Evolutionary conservation across 1,140 invertebrate genomes (phyloP).

Genomic region (Watersipora subatra): DNA sequence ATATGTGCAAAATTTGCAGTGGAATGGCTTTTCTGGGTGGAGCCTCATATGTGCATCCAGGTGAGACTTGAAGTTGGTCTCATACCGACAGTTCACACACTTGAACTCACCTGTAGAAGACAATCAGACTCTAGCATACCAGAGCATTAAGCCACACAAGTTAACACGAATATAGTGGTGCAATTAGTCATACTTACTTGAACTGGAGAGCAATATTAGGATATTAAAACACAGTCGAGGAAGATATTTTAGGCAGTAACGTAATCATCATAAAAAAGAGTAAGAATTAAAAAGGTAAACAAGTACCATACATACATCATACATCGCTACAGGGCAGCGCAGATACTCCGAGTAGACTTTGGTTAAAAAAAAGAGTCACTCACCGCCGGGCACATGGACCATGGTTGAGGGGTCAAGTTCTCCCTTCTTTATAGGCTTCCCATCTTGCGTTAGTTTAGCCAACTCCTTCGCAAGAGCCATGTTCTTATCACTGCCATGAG

Average conservation of each 20-base stretch:
- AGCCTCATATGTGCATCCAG: conserved; percentile 45
- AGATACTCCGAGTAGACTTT: no score
- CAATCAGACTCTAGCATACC: conserved; percentile 13
- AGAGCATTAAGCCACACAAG: no score
- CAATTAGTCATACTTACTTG: no score
- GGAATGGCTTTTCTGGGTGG: conserved; percentile 43
- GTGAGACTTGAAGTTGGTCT: conserved; percentile 14
- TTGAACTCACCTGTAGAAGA: conserved; percentile 24
- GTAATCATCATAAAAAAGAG: no score
- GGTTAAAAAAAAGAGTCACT: background rate
- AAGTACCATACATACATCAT: no score
- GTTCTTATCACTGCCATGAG: background rate
- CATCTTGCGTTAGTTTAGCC: background rate
- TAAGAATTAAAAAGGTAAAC: no score
- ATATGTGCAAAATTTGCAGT: conserved; percentile 32
- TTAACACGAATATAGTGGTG: no score
- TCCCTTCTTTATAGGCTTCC: background rate
- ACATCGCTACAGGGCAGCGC: no score
- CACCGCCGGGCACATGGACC: background rate
- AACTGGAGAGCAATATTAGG: no score
- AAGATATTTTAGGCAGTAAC: no score
- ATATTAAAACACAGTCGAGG: no score
- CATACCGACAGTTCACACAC: conserved; percentile 26
- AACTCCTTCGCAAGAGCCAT: background rate
- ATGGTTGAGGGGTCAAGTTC: background rate